These are phyloP conservation scores for Lerema accius DNA, from an alignment of 1,140 invertebrate genomes.

Conservation along the genomic window DNA sequence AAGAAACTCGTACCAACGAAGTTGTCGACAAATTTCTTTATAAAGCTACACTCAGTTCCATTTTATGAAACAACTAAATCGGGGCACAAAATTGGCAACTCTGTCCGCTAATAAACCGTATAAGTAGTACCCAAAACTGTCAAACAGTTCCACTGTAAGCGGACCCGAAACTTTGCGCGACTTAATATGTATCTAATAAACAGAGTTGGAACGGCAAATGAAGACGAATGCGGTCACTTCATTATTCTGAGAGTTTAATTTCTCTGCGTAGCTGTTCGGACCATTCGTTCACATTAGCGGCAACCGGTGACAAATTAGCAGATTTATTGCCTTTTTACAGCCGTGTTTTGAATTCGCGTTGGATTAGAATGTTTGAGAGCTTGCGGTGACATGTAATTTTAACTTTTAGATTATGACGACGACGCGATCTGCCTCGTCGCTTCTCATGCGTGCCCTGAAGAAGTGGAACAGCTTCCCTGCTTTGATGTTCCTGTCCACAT, in stretches of 20 bases:
- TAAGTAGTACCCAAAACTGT: conserved; percentile 50
- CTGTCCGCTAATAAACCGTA: conserved; percentile 43
- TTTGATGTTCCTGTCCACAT: too few species aligned
- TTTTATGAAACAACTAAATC: neutral
- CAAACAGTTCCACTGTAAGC: conserved; percentile 49
- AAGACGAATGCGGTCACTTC: conserved; percentile 67
- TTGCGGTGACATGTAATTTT: neutral
- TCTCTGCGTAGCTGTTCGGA: conserved; percentile 50
- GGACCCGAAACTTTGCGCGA: conserved; percentile 48
- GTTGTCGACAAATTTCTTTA: neutral
- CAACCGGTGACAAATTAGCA: conserved; percentile 59
- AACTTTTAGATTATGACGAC: neutral
- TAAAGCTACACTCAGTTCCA: neutral
- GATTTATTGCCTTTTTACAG: conserved; percentile 56
- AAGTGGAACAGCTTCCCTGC: too few species aligned
- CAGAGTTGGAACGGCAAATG: conserved; percentile 54
- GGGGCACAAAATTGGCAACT: conserved; percentile 3
- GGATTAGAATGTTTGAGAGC: conserved; percentile 7
- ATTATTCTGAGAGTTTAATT: conserved; percentile 70
- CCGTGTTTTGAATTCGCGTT: conserved; percentile 34
- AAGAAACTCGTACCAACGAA: too few species aligned
- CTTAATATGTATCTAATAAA: conserved; percentile 64
- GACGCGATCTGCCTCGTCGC: too few species aligned
- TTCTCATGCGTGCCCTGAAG: too few species aligned
- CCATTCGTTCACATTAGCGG: conserved; percentile 66